These are phyloP conservation scores for Monodelphis domestica DNA, from an alignment of 2,797 vertebrate genomes.

Conservation along the genomic window DNA sequence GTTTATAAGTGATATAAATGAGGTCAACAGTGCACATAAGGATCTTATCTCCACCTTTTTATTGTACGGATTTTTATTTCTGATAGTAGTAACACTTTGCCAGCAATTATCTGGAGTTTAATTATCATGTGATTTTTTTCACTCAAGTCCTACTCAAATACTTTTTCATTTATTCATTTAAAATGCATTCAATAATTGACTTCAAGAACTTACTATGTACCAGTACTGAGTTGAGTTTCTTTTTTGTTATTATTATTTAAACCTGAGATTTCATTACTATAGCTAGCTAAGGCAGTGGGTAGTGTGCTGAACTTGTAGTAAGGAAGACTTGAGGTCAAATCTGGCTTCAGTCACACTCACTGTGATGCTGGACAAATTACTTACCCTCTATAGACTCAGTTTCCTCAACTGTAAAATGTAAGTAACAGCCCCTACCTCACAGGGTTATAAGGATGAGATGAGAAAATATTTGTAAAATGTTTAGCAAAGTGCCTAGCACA, in stretches of 20 bases:
- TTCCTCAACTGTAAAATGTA: not conserved
- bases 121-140: conserved; percentile 37
- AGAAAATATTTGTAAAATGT: not conserved
- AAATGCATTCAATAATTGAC: not conserved
- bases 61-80: conserved; percentile 5
- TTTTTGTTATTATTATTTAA: not conserved
- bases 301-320: not conserved
- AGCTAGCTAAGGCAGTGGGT: not conserved
- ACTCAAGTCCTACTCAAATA: not conserved
- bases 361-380: not conserved
- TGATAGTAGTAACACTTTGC: not conserved
- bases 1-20: not conserved
- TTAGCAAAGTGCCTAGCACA: not conserved
- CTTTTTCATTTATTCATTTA: not conserved
- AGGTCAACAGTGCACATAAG: not conserved
- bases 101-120: conserved; percentile 38
- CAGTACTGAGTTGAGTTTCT: not conserved
- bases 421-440: not conserved
- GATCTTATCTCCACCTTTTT: conserved; percentile 16
- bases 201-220: not conserved
- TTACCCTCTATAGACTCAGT: not conserved
- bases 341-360: not conserved
- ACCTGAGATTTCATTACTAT: not conserved
- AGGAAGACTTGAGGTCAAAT: not conserved
- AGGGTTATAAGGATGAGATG: not conserved